Percentiles rank a stretch among this genome's conserved stretches.
Evolutionary conservation across 2,888 invertebrate genomes (phyloP).

Genomic region (Thysanoteuthis rhombus): DNA sequence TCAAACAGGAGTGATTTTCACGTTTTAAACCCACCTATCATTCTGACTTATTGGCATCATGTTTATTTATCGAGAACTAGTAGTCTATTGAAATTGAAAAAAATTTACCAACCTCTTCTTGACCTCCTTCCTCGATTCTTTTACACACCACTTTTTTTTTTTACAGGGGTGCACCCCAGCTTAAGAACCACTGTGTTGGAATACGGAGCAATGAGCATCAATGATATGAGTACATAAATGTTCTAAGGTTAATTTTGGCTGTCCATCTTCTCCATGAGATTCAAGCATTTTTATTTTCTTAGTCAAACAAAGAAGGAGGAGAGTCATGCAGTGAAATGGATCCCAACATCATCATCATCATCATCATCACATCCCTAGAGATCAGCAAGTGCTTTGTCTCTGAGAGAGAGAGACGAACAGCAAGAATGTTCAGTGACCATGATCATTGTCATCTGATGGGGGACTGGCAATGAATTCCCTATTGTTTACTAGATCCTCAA

Average conservation of each 20-base stretch:
- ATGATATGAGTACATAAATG: not conserved
- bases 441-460: not conserved
- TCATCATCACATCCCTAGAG: not conserved
- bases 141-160: too few relatives aligned
- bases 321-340: not conserved
- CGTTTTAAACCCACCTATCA: too few relatives aligned
- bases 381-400: not conserved
- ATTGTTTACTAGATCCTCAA: slow-evolving; percentile 12
- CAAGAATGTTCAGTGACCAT: not conserved
- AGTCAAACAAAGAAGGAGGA: not conserved
- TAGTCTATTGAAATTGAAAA: too few relatives aligned
- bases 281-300: not conserved
- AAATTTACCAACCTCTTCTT: too few relatives aligned
- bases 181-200: too few relatives aligned
- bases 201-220: not conserved
- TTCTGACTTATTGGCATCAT: too few relatives aligned
- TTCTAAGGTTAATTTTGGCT: not conserved
- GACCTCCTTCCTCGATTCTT: too few relatives aligned
- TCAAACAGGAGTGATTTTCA: too few relatives aligned
- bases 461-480: not conserved
- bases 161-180: too few relatives aligned
- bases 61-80: too few relatives aligned
- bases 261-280: not conserved
- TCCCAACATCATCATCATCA: not conserved
- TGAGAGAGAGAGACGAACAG: not conserved